phyloP scores from a whole-genome alignment of 2,113 vertebrate genomes.

The Hyperoodon ampullatus region DNA sequence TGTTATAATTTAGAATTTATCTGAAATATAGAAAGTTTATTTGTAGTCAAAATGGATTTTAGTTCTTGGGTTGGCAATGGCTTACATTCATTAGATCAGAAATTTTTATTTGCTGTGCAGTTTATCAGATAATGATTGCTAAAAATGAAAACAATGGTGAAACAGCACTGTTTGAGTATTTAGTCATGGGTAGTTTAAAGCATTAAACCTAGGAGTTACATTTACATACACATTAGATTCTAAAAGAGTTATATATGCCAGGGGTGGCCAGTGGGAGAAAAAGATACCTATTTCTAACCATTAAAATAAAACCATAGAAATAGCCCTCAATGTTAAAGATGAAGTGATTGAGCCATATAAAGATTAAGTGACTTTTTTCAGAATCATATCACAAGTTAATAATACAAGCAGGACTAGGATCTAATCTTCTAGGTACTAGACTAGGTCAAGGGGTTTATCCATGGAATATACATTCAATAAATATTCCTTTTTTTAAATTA shows the following conservation, averaged over 20 bases:
- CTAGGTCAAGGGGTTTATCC: neutral
- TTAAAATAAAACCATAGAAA: neutral
- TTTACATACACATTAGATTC: neutral
- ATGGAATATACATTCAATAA: neutral
- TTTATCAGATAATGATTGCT: conserved; percentile 16
- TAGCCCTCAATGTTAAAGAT: neutral
- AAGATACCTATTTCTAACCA: neutral
- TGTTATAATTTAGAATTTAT: conserved; percentile 30
- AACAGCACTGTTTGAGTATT: conserved; percentile 13
- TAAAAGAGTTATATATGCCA: neutral
- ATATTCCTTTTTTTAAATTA: no score
- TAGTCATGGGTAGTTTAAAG: conserved; percentile 21
- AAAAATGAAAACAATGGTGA: neutral
- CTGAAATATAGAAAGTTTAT: conserved; percentile 26
- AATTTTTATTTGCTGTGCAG: neutral
- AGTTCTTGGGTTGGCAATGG: neutral
- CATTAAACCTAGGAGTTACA: neutral
- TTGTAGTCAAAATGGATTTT: conserved; percentile 39
- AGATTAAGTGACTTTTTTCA: neutral
- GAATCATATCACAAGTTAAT: neutral
- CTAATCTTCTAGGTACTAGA: neutral
- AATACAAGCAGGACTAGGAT: neutral
- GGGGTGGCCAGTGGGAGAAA: neutral
- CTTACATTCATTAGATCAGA: neutral
- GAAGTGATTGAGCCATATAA: neutral